phyloP scores from a whole-genome alignment of 2,797 vertebrate genomes.

The Selene dorsalis region DNA sequence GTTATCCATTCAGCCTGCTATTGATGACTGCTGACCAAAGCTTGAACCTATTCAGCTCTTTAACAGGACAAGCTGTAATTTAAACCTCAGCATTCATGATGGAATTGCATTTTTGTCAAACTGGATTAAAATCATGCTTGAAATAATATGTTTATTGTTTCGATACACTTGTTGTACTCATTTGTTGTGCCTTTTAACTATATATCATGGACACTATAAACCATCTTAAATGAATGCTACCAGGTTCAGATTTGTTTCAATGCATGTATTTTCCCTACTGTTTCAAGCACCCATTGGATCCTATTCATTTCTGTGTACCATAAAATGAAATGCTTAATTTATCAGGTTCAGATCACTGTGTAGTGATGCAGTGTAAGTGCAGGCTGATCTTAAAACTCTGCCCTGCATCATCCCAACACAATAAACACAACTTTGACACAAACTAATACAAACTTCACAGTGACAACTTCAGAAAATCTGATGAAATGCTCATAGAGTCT shows the following conservation, averaged over 20 bases:
- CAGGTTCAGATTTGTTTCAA: no score
- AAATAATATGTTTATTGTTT: no score
- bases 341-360: neutral
- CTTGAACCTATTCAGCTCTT: neutral
- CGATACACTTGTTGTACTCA: no score
- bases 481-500: neutral
- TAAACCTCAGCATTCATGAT: neutral
- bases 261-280: no score
- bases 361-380: neutral
- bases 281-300: neutral
- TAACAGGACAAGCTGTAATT: neutral
- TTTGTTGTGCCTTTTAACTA: neutral
- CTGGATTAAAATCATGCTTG: no score
- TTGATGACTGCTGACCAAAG: neutral
- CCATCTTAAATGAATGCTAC: neutral
- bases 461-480: neutral
- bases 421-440: neutral
- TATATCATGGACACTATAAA: neutral
- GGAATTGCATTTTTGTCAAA: neutral
- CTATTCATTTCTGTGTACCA: neutral
- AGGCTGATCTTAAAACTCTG: neutral
- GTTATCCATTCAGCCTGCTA: conserved; percentile 1
- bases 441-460: neutral
- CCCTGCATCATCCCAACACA: neutral
- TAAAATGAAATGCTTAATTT: neutral